Evolutionary conservation across 1,140 invertebrate species (phyloP).

Genomic region (Chymomyza costata): DNA sequence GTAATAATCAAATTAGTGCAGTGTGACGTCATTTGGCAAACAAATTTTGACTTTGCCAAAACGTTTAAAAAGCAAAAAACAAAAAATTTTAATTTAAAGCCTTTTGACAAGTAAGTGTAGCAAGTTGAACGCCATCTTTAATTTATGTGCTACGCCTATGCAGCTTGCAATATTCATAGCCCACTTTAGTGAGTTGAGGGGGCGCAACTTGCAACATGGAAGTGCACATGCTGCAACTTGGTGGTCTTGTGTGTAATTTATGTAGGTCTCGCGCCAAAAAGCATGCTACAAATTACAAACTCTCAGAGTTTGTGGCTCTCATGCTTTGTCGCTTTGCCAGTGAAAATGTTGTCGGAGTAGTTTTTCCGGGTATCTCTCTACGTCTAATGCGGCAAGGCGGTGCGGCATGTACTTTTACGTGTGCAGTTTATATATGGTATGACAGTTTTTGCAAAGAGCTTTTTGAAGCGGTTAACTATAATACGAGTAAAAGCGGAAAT

Average conservation of each 20-base stretch:
- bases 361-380: no score
- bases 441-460: no score
- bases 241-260: constrained; percentile 25
- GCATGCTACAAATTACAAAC: constrained; percentile 24
- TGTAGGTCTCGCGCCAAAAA: constrained; percentile 35
- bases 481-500: no score
- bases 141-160: constrained; percentile 36
- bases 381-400: no score
- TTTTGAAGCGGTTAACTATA: no score
- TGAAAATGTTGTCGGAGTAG: no score
- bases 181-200: not conserved
- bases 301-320: constrained; percentile 26
- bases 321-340: no score
- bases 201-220: not conserved
- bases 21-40: constrained; percentile 36
- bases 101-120: no score
- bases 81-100: no score
- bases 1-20: constrained; percentile 66
- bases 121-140: constrained; percentile 24
- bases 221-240: constrained; percentile 1
- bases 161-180: constrained; percentile 27
- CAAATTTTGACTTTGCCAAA: constrained; percentile 39
- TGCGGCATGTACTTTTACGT: no score
- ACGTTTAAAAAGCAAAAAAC: constrained; percentile 24
- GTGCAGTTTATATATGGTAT: no score